Evolutionary conservation across 2,888 invertebrate genomes (phyloP).

Genomic region (Thereva unica): DNA sequence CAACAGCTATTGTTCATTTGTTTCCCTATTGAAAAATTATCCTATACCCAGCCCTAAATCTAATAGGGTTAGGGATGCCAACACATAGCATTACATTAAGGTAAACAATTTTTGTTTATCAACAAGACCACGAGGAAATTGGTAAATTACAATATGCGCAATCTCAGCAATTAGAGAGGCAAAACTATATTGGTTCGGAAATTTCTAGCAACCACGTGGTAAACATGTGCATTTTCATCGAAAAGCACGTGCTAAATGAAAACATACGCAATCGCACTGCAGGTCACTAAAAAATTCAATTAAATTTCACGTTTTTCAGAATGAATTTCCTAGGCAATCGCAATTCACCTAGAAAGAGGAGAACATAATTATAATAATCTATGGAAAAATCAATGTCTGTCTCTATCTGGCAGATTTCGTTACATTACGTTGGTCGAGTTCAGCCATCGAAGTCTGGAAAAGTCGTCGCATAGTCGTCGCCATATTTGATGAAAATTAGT

Average conservation of each 20-base stretch:
- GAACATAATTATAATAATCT: background rate
- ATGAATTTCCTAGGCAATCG: slow-evolving; percentile 3
- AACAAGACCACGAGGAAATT: slow-evolving; percentile 12
- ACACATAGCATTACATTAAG: too few relatives aligned
- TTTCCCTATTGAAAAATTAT: too few relatives aligned
- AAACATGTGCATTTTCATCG: slow-evolving; percentile 1
- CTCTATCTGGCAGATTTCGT: background rate
- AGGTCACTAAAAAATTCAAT: background rate
- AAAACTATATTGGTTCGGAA: slow-evolving; percentile 1
- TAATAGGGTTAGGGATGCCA: too few relatives aligned
- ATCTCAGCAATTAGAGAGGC: slow-evolving; percentile 1
- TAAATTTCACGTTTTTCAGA: slow-evolving; percentile 22
- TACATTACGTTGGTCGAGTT: too few relatives aligned
- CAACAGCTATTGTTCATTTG: too few relatives aligned
- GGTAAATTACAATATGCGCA: background rate
- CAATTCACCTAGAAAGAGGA: background rate
- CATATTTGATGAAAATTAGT: too few relatives aligned
- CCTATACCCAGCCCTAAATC: too few relatives aligned
- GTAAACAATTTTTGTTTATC: slow-evolving; percentile 8
- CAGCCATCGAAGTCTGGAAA: too few relatives aligned
- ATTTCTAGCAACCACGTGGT: background rate
- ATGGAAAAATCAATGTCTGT: slow-evolving; percentile 14
- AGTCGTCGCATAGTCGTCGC: too few relatives aligned
- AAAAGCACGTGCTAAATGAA: background rate
- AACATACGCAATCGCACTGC: background rate